Conservation (phyloP, 1,140 invertebrate species). For the Tigriopus japonicus region DNA sequence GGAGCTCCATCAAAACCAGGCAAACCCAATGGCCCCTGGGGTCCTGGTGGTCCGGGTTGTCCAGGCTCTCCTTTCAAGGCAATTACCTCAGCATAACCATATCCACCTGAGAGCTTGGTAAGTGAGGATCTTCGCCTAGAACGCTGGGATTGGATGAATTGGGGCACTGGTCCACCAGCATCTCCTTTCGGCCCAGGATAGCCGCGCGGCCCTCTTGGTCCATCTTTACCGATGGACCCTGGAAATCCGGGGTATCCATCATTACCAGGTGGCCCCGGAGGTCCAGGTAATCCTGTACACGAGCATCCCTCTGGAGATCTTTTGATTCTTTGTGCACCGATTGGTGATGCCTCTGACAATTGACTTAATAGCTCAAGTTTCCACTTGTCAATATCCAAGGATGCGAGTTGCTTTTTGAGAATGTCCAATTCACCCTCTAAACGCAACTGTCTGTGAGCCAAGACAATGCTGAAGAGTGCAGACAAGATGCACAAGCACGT, state of each 20-base stretch:
- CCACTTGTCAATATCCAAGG: no score
- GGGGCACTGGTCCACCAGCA: slow-evolving; percentile 6
- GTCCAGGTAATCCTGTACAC: slow-evolving; percentile 22
- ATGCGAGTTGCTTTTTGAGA: no score
- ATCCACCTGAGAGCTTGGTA: not conserved
- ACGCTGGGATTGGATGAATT: not conserved
- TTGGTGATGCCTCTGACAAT: no score
- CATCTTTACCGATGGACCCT: slow-evolving; percentile 22
- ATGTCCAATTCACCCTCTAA: no score
- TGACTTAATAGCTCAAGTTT: no score
- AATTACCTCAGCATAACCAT: slow-evolving; percentile 14
- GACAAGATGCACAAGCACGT: no score
- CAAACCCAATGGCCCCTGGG: slow-evolving; percentile 16
- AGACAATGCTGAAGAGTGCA: no score
- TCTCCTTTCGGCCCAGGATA: slow-evolving; percentile 21
- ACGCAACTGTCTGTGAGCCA: no score
- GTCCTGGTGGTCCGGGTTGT: slow-evolving; percentile 22
- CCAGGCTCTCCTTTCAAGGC: slow-evolving; percentile 22
- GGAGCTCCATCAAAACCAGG: slow-evolving; percentile 21
- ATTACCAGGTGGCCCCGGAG: slow-evolving; percentile 22
- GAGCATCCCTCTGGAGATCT: slow-evolving; percentile 21
- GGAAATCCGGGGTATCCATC: slow-evolving; percentile 23
- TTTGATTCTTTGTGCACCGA: no score
- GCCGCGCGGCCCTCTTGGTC: slow-evolving; percentile 22
- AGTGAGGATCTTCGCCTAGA: not conserved